These are phyloP conservation scores for Beris chalybata DNA, from an alignment of 2,888 invertebrate genomes.

Conservation along the genomic window DNA sequence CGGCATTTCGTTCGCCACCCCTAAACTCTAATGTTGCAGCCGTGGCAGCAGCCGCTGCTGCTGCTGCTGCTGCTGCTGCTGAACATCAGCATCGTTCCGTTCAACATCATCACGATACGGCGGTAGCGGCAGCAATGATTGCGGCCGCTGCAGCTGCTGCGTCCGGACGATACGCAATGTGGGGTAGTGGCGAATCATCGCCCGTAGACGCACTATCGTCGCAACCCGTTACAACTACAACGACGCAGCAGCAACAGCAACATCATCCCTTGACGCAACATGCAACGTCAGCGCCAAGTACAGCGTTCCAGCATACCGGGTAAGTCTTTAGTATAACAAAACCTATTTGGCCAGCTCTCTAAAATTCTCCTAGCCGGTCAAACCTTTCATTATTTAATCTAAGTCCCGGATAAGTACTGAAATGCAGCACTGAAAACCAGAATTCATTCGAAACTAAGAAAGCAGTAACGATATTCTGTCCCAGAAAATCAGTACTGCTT, in stretches of 20 bases:
- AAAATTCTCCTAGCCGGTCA: no score
- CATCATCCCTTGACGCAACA: conserved; percentile 26
- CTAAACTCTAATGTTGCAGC: conserved; percentile 27
- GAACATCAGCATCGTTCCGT: conserved; percentile 47
- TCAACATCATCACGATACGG: conserved; percentile 46
- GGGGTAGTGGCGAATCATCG: conserved; percentile 44
- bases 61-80: conserved; percentile 46
- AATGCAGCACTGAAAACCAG: no score
- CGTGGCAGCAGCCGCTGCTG: conserved; percentile 45
- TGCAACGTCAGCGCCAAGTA: conserved; percentile 38
- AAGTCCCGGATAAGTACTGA: no score
- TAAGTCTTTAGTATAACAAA: no score
- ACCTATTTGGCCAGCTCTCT: no score
- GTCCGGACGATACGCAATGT: conserved; percentile 49
- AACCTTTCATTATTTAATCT: no score
- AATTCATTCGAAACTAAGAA: no score
- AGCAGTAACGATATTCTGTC: no score
- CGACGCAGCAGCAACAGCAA: no score
- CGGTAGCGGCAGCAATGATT: conserved; percentile 46
- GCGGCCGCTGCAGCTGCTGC: conserved; percentile 51
- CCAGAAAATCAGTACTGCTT: no score
- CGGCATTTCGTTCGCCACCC: no score
- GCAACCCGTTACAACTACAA: no score
- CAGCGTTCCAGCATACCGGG: conserved; percentile 45
- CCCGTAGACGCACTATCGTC: conserved; percentile 45